phyloP scores from a whole-genome alignment of 1,140 invertebrate genomes.

The Polypedilum vanderplanki region DNA sequence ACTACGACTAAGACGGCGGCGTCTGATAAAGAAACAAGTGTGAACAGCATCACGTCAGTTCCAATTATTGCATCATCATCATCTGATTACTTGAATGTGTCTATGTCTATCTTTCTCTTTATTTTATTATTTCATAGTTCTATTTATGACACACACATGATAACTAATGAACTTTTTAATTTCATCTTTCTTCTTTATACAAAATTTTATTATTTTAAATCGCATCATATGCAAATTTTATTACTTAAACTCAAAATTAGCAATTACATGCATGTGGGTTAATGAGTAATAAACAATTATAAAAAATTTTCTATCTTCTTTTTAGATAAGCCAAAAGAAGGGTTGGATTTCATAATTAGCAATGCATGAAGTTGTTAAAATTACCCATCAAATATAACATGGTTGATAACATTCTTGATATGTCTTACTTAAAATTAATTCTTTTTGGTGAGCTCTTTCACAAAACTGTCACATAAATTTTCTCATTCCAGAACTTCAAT shows the following conservation, averaged over 20 bases:
- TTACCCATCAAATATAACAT: background rate
- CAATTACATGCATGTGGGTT: background rate
- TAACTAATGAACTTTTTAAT: background rate
- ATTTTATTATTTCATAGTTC: background rate
- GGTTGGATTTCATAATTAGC: too few species aligned
- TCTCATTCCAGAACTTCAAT: too few species aligned
- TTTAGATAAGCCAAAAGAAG: background rate
- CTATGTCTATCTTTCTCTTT: background rate
- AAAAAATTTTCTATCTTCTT: background rate
- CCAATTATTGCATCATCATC: constrained; percentile 19
- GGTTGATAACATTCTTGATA: too few species aligned
- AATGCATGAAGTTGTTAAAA: background rate
- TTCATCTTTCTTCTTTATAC: background rate
- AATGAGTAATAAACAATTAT: constrained; percentile 1
- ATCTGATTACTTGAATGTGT: background rate
- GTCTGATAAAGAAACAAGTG: background rate
- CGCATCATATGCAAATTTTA: background rate
- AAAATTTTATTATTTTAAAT: background rate
- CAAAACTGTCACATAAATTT: too few species aligned
- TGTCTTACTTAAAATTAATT: background rate
- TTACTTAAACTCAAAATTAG: background rate
- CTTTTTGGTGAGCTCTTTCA: background rate
- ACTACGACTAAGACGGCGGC: background rate
- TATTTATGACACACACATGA: constrained; percentile 1
- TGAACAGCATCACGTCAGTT: constrained; percentile 7